phyloP scores from a whole-genome alignment of 2,113 vertebrate genomes.

The Perca schrenkii region DNA sequence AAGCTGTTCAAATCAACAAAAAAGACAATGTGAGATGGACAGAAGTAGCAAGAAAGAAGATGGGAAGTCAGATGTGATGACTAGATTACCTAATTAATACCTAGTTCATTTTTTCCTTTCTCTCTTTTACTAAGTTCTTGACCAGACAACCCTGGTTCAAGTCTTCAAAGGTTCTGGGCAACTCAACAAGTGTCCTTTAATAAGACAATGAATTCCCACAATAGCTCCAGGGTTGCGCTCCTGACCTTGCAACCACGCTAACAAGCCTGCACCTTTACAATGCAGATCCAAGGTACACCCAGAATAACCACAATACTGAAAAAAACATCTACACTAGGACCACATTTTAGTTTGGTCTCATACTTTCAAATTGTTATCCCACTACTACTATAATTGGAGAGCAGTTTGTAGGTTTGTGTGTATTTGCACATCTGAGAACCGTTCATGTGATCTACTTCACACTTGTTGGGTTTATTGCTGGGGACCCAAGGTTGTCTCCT shows the following conservation, averaged over 20 bases:
- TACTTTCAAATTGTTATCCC: not conserved
- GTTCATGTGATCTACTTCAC: too few species aligned
- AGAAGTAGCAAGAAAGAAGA: not conserved
- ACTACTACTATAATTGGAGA: too few species aligned
- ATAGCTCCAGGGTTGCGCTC: slow-evolving; percentile 43
- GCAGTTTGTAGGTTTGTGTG: too few species aligned
- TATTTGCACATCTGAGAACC: too few species aligned
- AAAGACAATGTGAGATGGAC: not conserved
- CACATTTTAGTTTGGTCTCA: not conserved
- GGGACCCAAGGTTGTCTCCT: too few species aligned
- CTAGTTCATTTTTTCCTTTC: slow-evolving; percentile 2
- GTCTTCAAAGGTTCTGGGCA: slow-evolving; percentile 31
- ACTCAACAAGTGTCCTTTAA: slow-evolving; percentile 54
- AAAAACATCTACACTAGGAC: not conserved
- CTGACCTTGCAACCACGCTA: slow-evolving; percentile 44
- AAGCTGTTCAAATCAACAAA: not conserved
- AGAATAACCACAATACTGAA: not conserved
- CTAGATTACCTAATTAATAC: not conserved
- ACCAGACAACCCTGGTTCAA: slow-evolving; percentile 23
- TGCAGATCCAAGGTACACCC: not conserved
- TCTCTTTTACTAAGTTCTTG: not conserved
- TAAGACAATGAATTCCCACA: slow-evolving; percentile 47
- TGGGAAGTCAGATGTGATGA: not conserved
- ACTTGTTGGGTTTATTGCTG: too few species aligned
- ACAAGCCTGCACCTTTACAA: slow-evolving; percentile 16